Base-by-base conservation (phyloP, 2,797 vertebrate genomes). In the Sebastes jordani region DNA sequence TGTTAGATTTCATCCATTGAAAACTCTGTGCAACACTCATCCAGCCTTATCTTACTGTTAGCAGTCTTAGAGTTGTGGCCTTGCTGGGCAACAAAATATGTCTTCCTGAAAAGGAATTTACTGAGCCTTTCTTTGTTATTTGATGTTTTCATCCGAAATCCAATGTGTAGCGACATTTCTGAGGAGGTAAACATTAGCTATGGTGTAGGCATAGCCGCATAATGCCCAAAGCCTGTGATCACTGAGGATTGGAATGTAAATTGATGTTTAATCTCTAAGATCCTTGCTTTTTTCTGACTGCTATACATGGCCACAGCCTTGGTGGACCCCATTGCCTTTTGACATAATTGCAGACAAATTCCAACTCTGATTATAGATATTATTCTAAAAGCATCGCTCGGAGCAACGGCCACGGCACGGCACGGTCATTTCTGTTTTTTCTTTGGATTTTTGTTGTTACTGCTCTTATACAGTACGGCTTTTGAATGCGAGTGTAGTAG, bases 1-100 rank as follows among this genome's bases (percentile, higher is more conserved):
- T 52, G 49, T 46, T 69, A 49, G 55, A 73, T 20, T 49, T 54
- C 25, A 77, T 61, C 59, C 59, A 61, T n/a, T 32, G 59, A 46
- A 49, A 65, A 29, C 11, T 25, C 18, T 32, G 42, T 49, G 20
- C 10, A 62, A 25, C 23, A 30, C 66, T 54, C 56, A 59, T 22
- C 52, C 10, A 52, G 11, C 18, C 42, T 16, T 4, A 52, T 36
- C 11, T 65, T 54, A 49, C 46, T 56, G 76, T 62, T 68, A 49
- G 66, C 20, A 71, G 34, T 66, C 36, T 7, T 3, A 32, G 5
- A 32, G 5, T 27, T 52, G n/a, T 42, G 25, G 64, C 34, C 18
- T 66, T 20, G 30, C 60, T 60, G 23, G 7, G 6, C 36, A 36
- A 56, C 16, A 36, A 59, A 64, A 77, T n/a, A 52, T 42, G 60